phyloP scores from a whole-genome alignment of 2,797 vertebrate genomes.

The Tapera naevia region DNA sequence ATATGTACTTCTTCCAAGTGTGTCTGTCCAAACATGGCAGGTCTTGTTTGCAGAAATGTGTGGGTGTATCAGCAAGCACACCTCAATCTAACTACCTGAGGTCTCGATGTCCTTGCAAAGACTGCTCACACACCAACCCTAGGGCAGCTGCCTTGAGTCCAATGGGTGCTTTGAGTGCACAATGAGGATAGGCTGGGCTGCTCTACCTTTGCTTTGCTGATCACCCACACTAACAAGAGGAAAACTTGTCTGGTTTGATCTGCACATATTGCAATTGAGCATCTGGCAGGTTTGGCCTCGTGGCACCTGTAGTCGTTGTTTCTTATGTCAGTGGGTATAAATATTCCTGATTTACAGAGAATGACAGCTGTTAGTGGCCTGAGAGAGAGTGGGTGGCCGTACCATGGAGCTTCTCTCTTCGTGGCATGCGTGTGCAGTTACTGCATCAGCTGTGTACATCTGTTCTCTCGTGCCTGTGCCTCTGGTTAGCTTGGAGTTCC shows the following conservation, averaged over 20 bases:
- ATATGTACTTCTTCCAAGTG: neutral
- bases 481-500: neutral
- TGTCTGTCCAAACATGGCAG: neutral
- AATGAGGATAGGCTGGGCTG: neutral
- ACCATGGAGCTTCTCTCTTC: neutral
- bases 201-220: neutral
- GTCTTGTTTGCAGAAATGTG: neutral
- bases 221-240: neutral
- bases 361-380: neutral
- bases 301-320: neutral
- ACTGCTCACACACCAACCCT: neutral
- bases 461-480: accelerated
- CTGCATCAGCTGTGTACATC: neutral
- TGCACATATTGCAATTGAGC: accelerated
- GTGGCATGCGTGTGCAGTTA: neutral
- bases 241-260: neutral
- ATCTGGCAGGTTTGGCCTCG: neutral
- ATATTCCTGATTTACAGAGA: neutral
- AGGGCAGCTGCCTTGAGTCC: accelerated
- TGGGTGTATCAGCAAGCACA: neutral
- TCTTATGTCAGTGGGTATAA: neutral
- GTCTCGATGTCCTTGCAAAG: neutral
- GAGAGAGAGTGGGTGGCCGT: too few species aligned
- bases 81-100: neutral
- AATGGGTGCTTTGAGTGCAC: neutral